Evolutionary conservation across 92 coral and sea anemone species (phyloP).

Genomic region (Actinostola sp.): DNA sequence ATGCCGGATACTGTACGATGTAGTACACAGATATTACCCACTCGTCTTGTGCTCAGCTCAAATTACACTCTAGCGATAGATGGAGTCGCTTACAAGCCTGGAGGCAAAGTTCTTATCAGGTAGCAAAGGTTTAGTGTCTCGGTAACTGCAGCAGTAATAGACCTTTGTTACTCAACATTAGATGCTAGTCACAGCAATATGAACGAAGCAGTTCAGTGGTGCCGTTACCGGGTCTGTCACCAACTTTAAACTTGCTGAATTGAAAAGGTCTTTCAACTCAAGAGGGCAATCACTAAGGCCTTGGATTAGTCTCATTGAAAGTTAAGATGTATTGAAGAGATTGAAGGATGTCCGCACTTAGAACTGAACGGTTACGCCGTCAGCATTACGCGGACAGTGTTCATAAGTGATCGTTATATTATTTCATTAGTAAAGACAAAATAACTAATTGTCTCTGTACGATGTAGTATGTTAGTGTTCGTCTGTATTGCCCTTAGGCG

Average conservation of each 20-base stretch:
- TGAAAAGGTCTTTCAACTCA: neutral
- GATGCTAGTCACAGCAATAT: no score
- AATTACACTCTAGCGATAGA: neutral
- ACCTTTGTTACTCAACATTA: no score
- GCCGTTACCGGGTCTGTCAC: neutral
- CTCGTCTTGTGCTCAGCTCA: no score
- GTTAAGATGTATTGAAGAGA: neutral
- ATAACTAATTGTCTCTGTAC: no score
- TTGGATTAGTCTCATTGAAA: neutral
- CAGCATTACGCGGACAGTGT: no score
- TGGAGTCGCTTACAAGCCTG: neutral
- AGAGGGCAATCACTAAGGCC: neutral
- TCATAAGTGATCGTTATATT: neutral
- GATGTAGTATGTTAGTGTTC: no score
- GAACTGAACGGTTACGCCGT: no score
- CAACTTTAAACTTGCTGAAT: neutral
- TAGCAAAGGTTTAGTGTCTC: conserved; percentile 1
- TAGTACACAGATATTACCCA: no score
- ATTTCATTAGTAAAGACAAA: neutral
- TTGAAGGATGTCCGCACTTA: neutral
- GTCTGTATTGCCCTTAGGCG: no score
- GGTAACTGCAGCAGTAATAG: conserved; percentile 4
- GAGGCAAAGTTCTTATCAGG: conserved; percentile 2
- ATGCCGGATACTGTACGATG: no score
- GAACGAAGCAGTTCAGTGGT: neutral